Evolutionary conservation across 2,797 vertebrate genomes (phyloP).

Genomic region (Sciaenops ocellatus): DNA sequence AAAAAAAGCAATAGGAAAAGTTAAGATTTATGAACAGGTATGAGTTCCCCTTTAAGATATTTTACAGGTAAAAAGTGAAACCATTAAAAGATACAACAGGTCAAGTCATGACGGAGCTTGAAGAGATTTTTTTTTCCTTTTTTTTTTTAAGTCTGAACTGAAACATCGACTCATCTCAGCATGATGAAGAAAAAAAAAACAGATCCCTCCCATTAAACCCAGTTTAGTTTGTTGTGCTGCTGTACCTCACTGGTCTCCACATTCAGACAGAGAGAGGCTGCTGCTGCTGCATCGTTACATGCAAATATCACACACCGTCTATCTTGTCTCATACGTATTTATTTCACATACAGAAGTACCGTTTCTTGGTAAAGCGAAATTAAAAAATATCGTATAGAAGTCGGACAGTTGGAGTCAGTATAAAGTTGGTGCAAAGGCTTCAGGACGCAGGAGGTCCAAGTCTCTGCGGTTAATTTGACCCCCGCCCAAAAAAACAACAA

Average conservation of each 20-base stretch:
- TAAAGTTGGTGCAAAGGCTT: constrained; percentile 73
- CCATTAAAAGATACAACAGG: constrained; percentile 73
- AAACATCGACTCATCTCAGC: constrained; percentile 36
- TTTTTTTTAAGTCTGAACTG: constrained; percentile 56
- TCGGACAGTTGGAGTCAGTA: constrained; percentile 64
- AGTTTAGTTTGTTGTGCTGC: constrained; percentile 50
- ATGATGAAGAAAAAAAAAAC: constrained; percentile 21
- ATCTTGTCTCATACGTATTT: constrained; percentile 39
- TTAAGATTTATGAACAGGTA: constrained; percentile 69
- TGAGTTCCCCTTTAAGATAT: constrained; percentile 68
- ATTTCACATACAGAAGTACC: constrained; percentile 79
- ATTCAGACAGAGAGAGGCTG: constrained; percentile 52
- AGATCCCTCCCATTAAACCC: constrained; percentile 44
- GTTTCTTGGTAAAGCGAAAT: constrained; percentile 63
- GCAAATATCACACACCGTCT: constrained; percentile 27
- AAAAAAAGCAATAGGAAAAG: constrained; percentile 69
- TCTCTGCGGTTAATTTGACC: constrained; percentile 43
- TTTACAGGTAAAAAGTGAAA: constrained; percentile 81
- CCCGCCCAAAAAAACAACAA: constrained; percentile 35
- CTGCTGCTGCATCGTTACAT: constrained; percentile 53
- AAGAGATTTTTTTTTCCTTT: constrained; percentile 65
- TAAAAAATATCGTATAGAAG: constrained; percentile 34
- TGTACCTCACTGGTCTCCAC: constrained; percentile 76
- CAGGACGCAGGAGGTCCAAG: constrained; percentile 17
- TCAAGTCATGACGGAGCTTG: constrained; percentile 77